A percentile compares a stretch with the other conserved stretches of the same genome.
phyloP scores from a whole-genome alignment of 2,888 invertebrate species.

The Nipponacmea schrenckii region DNA sequence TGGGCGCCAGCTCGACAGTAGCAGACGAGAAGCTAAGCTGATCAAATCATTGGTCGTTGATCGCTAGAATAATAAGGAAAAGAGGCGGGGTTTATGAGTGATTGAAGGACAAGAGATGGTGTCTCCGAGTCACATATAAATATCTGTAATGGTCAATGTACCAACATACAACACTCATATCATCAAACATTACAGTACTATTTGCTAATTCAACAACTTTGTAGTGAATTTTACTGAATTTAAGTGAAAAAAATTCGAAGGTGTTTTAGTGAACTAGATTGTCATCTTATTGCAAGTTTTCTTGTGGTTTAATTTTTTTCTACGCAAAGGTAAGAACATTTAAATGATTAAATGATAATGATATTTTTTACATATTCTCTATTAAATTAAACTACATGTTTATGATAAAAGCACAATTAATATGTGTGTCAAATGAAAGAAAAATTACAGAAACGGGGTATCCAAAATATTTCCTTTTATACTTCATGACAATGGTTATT shows the following conservation, averaged over 20 bases:
- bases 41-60: neutral
- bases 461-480: no score
- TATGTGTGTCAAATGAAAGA: no score
- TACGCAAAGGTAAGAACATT: no score
- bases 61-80: neutral
- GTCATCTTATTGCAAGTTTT: no score
- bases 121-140: constrained; percentile 1
- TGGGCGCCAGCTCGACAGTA: neutral
- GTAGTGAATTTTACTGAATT: neutral
- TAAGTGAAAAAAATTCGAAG: neutral
- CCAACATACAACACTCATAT: neutral
- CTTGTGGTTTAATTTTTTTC: no score
- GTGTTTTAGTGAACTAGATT: no score
- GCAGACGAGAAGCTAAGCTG: neutral
- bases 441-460: no score
- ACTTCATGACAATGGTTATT: no score
- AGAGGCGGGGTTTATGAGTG: neutral
- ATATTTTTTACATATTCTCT: no score
- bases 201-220: neutral
- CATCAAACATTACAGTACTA: neutral
- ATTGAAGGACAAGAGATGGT: neutral
- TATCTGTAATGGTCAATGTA: neutral
- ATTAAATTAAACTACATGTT: no score
- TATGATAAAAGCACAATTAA: no score
- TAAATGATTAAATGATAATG: no score